Percentiles rank a stretch among this genome's conserved stretches.
Evolutionary conservation across 1,140 invertebrate species (phyloP).

Genomic region (Nebria ingens): DNA sequence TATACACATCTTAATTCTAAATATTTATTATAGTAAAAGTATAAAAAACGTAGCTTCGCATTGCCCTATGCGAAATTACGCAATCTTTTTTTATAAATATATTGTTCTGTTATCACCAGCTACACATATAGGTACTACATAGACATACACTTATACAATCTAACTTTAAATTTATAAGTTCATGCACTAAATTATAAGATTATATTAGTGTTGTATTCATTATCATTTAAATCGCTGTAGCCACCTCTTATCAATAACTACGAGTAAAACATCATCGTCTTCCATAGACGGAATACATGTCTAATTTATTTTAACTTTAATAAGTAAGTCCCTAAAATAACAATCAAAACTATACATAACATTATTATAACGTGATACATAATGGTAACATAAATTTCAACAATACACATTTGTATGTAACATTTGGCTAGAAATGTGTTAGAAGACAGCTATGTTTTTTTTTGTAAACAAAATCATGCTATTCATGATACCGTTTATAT

Average conservation of each 20-base stretch:
- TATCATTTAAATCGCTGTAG: neutral
- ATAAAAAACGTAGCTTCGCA: neutral
- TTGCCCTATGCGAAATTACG: constrained; percentile 2
- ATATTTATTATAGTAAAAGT: neutral
- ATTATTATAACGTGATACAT: neutral
- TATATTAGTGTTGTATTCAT: neutral
- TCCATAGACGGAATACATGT: too few species aligned
- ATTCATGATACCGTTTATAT: too few species aligned
- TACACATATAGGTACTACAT: neutral
- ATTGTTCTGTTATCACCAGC: neutral
- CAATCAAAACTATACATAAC: neutral
- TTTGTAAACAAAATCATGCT: too few species aligned
- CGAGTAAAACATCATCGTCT: neutral
- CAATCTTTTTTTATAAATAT: neutral
- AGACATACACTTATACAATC: neutral
- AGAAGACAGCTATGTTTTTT: too few species aligned
- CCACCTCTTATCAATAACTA: neutral
- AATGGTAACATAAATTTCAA: neutral
- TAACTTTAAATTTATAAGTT: neutral
- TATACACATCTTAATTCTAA: too few species aligned
- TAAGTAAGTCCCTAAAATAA: too few species aligned
- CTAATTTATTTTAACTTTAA: too few species aligned
- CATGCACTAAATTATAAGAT: neutral
- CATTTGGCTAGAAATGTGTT: too few species aligned
- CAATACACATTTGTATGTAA: too few species aligned